These are phyloP conservation scores for Alligator mississippiensis DNA, from an alignment of 2,113 vertebrate genomes.

Conservation along the genomic window DNA sequence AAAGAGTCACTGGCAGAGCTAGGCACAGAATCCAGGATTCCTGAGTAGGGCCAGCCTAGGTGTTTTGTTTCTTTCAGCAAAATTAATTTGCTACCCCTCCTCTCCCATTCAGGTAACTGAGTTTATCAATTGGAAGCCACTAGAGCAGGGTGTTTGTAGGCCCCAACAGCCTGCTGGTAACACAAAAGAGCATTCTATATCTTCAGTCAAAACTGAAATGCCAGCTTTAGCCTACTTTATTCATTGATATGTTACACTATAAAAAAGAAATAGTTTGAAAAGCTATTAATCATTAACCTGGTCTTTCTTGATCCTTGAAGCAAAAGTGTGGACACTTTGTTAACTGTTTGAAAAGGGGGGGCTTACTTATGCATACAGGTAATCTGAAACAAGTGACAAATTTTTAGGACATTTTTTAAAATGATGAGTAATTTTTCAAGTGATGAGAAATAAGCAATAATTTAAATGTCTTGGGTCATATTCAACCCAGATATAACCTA, in stretches of 20 bases:
- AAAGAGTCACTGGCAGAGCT: neutral
- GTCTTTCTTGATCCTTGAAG: neutral
- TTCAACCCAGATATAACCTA: neutral
- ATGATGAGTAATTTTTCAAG: neutral
- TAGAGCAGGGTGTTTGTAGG: no score
- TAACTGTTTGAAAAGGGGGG: neutral
- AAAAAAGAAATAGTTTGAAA: neutral
- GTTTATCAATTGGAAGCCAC: no score
- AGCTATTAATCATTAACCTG: neutral
- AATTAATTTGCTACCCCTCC: no score
- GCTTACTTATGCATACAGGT: neutral
- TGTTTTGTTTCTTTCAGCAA: neutral
- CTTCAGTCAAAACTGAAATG: neutral
- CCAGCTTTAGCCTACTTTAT: neutral
- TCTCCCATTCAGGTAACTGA: no score
- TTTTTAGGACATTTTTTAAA: neutral
- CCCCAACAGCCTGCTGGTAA: neutral
- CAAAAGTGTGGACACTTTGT: neutral
- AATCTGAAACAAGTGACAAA: neutral
- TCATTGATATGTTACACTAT: neutral
- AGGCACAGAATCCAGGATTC: neutral
- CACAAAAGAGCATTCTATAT: neutral
- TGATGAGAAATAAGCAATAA: neutral
- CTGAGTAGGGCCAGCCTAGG: neutral
- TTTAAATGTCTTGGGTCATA: neutral